Base-by-base conservation (phyloP, 2,797 vertebrate genomes). In the Florisuga fusca region DNA sequence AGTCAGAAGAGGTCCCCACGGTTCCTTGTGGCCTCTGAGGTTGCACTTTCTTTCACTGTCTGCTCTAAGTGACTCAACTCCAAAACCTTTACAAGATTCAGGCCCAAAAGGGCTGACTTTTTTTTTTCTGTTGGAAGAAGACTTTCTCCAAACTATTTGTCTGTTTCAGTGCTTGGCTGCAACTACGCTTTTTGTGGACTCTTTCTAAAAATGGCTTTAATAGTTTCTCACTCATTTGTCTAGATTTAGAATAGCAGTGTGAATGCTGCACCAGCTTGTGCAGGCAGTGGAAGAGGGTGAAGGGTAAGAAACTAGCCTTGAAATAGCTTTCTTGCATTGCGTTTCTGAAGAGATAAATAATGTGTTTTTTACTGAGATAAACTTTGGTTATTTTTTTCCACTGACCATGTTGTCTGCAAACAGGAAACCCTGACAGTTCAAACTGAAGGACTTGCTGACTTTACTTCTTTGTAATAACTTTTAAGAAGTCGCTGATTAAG, bases 351-450 rank as follows among this genome's bases (percentile, higher is more conserved):
- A 74, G 50, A 90, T 59, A 84, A 69, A 80, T 76, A 67, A 46
- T 74, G 13, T 89, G 36, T 0, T 58, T 85, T 92, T 89, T 67
- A 68, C 71, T 50, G 71, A 89, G 71, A 93, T 87, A 90, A 93
- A 83, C 34, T 50, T 78, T n/a, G 29, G 9, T 36, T 31, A 5
- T 38, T 46, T 57, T 31, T 80, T 18, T 11, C 31, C 45, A 25
- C n/a, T 93, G 43, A 58, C 43, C 0, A 1, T 53, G 64, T 77
- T 87, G 20, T 87, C 66, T 84, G 61, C 58, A 94, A 95, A 93
- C 94, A 96, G 95, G 97, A 97, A 96, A 68, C 79, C 26, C 77
- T 94, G 63, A 80, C 75, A 68, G 90, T 96, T 95, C 57, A 74
- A 86, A 77, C 87, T 31, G 62, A 78, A 91, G 74, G 62, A 90